Base-by-base conservation (phyloP, 2,888 invertebrate species). In the Microctonus hyperodae region DNA sequence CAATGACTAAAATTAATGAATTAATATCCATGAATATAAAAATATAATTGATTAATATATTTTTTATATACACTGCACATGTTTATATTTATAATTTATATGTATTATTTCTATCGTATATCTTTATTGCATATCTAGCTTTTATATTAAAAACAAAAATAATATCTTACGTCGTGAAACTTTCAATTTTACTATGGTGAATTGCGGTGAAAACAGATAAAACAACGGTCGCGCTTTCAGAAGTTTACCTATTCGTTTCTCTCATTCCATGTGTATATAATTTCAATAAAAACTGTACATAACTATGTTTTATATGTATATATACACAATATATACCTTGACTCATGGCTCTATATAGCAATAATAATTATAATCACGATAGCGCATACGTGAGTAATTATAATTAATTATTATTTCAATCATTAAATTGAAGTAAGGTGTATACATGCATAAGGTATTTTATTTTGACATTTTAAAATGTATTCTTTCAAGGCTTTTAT, bases 201-300 rank as follows among this genome's bases (percentile, higher is more conserved):
- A 61, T 53, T 66, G 68, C 69, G 69, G 71, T 72, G 72, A 72
- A 72, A 72, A 71, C 69, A 65, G 57, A 74, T 73, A 77, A 64
- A 64, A 48, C 67, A n/a, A 5, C 73, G 73, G 78, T 75, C 75
- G 78, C 79, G 79, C 79, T 79, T 79, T 79, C 78, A 75, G 78
- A 77, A 77, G 69, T 71, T 72, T 48, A 69, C 65, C 64, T 64
- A 64, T 68, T 58, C 56, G 64, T 48, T 65, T 23, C 53, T 59
- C 59, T 31, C 55, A 22, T 57, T 50, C 13, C 50, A 31, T 37
- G 25, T 58, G 40, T 67, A 35, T 40, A 63, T 37, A 63, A 64
- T 64, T 62, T 50, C 53, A 33, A 5, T 59, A 61, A 5, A 31
- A 60, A 65, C 53, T 51, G 56, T 57, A 50, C 23, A 23, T 31